Percentiles rank a stretch among this genome's conserved stretches.
These are phyloP conservation scores for Tortrix viridana DNA, from an alignment of 2,888 invertebrate species.

Conservation along the genomic window DNA sequence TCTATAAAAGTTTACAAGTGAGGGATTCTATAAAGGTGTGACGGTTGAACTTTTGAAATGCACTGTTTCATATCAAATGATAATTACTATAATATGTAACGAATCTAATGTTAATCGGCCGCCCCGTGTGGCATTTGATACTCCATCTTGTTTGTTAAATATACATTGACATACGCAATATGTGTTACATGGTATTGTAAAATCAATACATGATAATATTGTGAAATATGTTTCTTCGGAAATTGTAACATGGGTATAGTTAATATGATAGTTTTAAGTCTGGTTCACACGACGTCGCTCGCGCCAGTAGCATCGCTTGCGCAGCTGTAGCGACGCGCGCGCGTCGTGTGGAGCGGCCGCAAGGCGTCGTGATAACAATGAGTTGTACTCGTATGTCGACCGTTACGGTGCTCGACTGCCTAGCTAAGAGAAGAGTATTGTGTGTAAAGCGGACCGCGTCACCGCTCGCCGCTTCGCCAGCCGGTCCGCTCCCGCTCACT, in stretches of 20 bases:
- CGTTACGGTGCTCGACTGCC: slow-evolving; percentile 49
- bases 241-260: slow-evolving; percentile 65
- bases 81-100: slow-evolving; percentile 62
- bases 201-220: slow-evolving; percentile 49
- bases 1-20: slow-evolving; percentile 81
- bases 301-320: slow-evolving; percentile 26
- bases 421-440: slow-evolving; percentile 42
- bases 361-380: slow-evolving; percentile 63
- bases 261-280: slow-evolving; percentile 55
- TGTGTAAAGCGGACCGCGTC: slow-evolving; percentile 42
- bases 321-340: slow-evolving; percentile 12
- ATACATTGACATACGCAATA: slow-evolving; percentile 65
- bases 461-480: slow-evolving; percentile 71
- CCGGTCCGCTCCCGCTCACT: slow-evolving; percentile 29
- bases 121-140: slow-evolving; percentile 66
- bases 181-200: slow-evolving; percentile 54
- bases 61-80: slow-evolving; percentile 80
- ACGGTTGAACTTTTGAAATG: slow-evolving; percentile 68
- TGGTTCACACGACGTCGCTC: slow-evolving; percentile 33
- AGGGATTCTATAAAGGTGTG: slow-evolving; percentile 70
- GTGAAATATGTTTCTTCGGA: slow-evolving; percentile 57
- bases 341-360: slow-evolving; percentile 34
- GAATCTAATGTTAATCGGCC: slow-evolving; percentile 63
- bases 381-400: slow-evolving; percentile 61
- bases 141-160: slow-evolving; percentile 77